Conservation (phyloP, 2,888 invertebrate genomes). For the Alsophila aescularia region DNA sequence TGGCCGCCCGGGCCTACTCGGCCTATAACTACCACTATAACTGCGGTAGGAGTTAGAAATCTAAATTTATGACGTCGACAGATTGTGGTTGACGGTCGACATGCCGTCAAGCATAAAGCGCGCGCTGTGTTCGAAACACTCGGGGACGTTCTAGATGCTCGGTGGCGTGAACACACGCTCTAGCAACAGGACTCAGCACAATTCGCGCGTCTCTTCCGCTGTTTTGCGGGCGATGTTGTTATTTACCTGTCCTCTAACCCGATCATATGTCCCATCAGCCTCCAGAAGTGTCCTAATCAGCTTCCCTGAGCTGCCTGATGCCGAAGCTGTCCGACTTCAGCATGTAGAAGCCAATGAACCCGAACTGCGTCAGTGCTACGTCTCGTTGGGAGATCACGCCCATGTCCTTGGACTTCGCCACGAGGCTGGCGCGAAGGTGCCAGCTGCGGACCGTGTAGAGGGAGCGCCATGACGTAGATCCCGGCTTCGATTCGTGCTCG, state of each 20-base stretch:
- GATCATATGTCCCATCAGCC: slow-evolving; percentile 90
- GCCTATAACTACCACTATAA: too few species aligned
- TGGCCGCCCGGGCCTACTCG: too few species aligned
- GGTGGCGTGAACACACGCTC: slow-evolving; percentile 87
- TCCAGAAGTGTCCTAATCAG: slow-evolving; percentile 94
- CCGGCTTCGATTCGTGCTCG: too few species aligned
- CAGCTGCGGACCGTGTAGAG: slow-evolving; percentile 86
- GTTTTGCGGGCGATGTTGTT: slow-evolving; percentile 88
- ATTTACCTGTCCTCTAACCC: slow-evolving; percentile 93
- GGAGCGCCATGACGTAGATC: slow-evolving; percentile 89
- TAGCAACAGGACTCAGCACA: slow-evolving; percentile 84
- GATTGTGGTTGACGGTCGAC: slow-evolving; percentile 88
- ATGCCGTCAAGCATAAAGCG: slow-evolving; percentile 87
- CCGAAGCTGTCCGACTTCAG: slow-evolving; percentile 87
- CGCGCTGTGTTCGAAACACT: slow-evolving; percentile 87
- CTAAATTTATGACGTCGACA: slow-evolving; percentile 75
- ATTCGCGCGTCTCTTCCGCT: slow-evolving; percentile 85
- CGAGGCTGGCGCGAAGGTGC: slow-evolving; percentile 86
- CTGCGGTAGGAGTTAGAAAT: too few species aligned
- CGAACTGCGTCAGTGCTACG: slow-evolving; percentile 93
- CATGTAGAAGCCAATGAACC: slow-evolving; percentile 91
- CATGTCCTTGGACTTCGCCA: slow-evolving; percentile 68
- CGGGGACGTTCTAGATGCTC: slow-evolving; percentile 82
- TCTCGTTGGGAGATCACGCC: slow-evolving; percentile 91
- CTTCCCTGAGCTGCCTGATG: slow-evolving; percentile 82